Evolutionary conservation across 1,140 invertebrate genomes (phyloP).

Genomic region (Nymphalis io): DNA sequence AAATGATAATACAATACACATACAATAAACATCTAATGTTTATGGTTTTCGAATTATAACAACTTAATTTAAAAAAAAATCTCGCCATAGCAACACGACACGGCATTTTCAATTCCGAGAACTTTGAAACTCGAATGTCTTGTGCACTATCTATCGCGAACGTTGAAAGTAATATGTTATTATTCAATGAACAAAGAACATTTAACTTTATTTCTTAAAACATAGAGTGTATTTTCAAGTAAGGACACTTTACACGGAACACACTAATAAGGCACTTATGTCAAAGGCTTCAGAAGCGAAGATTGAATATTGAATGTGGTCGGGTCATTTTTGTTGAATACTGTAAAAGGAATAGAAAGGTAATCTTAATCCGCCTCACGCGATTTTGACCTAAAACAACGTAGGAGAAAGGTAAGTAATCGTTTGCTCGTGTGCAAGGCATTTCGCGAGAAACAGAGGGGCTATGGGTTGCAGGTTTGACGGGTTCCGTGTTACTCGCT

Average conservation of each 20-base stretch:
- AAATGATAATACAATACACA: not conserved
- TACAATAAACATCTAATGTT: conserved; percentile 26
- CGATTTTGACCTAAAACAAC: conserved; percentile 27
- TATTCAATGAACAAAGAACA: not conserved
- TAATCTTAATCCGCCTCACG: conserved; percentile 32
- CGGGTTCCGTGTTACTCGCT: conserved; percentile 75
- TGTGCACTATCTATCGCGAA: conserved; percentile 32
- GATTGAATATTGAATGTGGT: conserved; percentile 63
- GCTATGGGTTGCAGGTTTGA: conserved; percentile 66
- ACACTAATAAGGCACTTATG: conserved; percentile 66
- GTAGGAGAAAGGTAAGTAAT: conserved; percentile 35
- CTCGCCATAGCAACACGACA: conserved; percentile 51
- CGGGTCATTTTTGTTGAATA: conserved; percentile 48
- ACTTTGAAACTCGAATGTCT: conserved; percentile 45
- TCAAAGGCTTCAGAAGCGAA: conserved; percentile 59
- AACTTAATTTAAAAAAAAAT: conserved; percentile 63
- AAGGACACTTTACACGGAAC: conserved; percentile 2
- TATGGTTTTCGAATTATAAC: conserved; percentile 52
- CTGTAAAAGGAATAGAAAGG: conserved; percentile 66
- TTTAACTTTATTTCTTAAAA: not conserved
- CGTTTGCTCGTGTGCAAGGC: conserved; percentile 40
- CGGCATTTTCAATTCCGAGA: conserved; percentile 64
- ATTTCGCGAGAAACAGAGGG: conserved; percentile 67
- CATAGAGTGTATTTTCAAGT: conserved; percentile 23
- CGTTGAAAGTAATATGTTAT: conserved; percentile 23